Conservation (phyloP, 2,797 vertebrate species). For the Molossus molossus region DNA sequence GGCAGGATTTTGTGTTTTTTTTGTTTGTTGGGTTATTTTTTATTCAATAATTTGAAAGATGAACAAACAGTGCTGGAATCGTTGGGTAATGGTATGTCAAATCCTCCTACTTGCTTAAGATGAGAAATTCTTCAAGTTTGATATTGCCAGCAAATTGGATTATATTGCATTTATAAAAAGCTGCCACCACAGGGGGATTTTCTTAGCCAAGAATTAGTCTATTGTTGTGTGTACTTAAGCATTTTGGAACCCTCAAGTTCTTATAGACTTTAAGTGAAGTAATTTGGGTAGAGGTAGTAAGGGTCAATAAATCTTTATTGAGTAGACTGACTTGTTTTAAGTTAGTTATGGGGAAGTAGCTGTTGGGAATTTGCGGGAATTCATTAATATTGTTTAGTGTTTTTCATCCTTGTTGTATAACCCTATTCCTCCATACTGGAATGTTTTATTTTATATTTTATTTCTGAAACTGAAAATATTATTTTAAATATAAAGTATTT, state of each 20-base stretch:
- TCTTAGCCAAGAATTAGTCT: slow-evolving; percentile 61
- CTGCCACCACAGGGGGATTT: slow-evolving; percentile 67
- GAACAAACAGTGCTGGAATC: background rate
- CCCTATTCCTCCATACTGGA: background rate
- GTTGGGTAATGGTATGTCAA: slow-evolving; percentile 36
- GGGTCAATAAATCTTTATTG: slow-evolving; percentile 76
- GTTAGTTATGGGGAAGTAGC: background rate
- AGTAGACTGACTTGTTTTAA: background rate
- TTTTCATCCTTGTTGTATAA: slow-evolving; percentile 6
- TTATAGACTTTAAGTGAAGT: slow-evolving; percentile 75
- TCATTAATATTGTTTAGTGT: background rate
- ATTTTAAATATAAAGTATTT: slow-evolving; percentile 63
- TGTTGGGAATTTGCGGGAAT: slow-evolving; percentile 63
- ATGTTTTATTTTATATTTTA: slow-evolving; percentile 47
- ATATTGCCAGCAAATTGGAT: slow-evolving; percentile 66
- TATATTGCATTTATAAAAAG: slow-evolving; percentile 74
- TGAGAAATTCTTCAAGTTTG: slow-evolving; percentile 67
- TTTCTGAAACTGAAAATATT: slow-evolving; percentile 50
- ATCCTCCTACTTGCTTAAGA: slow-evolving; percentile 71
- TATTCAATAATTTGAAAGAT: slow-evolving; percentile 42
- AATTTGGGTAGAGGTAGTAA: slow-evolving; percentile 71
- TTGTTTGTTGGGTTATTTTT: too few relatives aligned
- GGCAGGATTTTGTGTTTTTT: too few relatives aligned
- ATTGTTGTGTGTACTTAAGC: slow-evolving; percentile 51
- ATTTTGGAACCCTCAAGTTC: slow-evolving; percentile 64